Evolutionary conservation across 2,888 invertebrate genomes (phyloP).

Genomic region (Acronicta leporina): DNA sequence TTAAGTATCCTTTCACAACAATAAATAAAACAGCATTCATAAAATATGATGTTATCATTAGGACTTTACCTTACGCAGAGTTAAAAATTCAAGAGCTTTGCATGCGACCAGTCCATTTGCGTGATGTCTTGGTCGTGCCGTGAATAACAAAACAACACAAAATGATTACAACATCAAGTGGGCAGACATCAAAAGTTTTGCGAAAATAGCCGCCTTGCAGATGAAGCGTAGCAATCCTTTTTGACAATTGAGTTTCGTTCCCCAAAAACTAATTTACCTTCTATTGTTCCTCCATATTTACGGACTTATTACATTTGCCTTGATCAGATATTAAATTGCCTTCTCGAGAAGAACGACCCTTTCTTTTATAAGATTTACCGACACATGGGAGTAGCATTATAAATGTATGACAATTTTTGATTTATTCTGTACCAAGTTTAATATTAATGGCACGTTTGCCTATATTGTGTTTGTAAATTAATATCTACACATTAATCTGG

Average conservation of each 20-base stretch:
- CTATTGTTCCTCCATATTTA: constrained; percentile 84
- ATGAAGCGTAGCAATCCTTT: constrained; percentile 73
- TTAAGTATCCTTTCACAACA: no score
- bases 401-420: constrained; percentile 56
- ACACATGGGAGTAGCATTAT: constrained; percentile 47
- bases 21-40: no score
- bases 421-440: neutral
- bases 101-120: constrained; percentile 55
- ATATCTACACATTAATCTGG: neutral
- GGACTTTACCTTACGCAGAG: constrained; percentile 3
- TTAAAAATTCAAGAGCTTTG: constrained; percentile 54
- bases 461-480: neutral
- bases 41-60: constrained; percentile 10
- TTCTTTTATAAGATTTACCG: constrained; percentile 73
- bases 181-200: constrained; percentile 56
- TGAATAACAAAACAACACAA: constrained; percentile 61
- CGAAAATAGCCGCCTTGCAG: constrained; percentile 60
- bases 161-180: constrained; percentile 56
- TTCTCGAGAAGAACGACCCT: constrained; percentile 70
- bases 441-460: neutral
- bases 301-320: constrained; percentile 83
- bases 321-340: constrained; percentile 84
- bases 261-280: constrained; percentile 84
- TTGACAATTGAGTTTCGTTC: constrained; percentile 80
- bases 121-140: constrained; percentile 51